Evolutionary conservation across 2,888 invertebrate genomes (phyloP).

Genomic region (Phengaris arion): DNA sequence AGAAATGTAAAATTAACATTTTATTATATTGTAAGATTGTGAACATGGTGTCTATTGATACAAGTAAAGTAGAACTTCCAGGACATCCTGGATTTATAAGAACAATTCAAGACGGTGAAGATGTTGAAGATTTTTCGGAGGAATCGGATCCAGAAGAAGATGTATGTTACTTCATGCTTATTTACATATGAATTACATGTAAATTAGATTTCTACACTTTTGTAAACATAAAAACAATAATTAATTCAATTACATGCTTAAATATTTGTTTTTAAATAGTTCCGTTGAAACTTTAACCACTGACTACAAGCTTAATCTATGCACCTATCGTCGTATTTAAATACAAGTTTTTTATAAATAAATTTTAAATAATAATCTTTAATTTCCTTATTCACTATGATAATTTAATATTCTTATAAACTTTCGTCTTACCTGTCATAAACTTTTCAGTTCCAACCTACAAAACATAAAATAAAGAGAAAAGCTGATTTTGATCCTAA

Average conservation of each 20-base stretch:
- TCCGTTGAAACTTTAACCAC: too few species aligned
- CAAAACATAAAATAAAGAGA: constrained; percentile 85
- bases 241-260: too few species aligned
- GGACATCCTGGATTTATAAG: constrained; percentile 83
- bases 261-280: too few species aligned
- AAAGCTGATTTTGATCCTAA: constrained; percentile 88
- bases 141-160: constrained; percentile 90
- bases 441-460: constrained; percentile 87
- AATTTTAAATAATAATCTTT: too few species aligned
- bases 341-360: too few species aligned
- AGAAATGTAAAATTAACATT: background rate
- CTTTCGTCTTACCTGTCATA: background rate
- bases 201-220: constrained; percentile 17
- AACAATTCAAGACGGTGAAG: constrained; percentile 91
- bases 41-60: constrained; percentile 3
- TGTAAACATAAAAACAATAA: background rate
- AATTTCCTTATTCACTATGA: too few species aligned
- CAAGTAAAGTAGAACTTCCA: constrained; percentile 46
- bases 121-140: constrained; percentile 88
- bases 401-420: too few species aligned
- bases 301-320: too few species aligned
- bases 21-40: constrained; percentile 7
- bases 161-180: constrained; percentile 65
- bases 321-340: too few species aligned
- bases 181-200: background rate